Conservation (phyloP, 2,888 invertebrate species). For the Hipparchia sbordonii region DNA sequence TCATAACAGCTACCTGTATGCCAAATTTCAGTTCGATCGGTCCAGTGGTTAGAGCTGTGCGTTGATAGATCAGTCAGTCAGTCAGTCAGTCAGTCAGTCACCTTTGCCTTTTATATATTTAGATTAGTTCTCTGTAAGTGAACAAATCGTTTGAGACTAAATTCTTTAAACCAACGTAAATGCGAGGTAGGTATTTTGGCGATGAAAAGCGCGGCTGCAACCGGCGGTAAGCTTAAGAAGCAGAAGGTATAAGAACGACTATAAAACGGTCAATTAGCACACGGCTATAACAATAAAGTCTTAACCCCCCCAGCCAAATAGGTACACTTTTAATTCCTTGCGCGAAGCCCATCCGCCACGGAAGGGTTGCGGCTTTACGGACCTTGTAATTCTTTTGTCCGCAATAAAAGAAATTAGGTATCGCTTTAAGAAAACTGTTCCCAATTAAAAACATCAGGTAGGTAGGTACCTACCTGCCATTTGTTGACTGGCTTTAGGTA, state of each 20-base stretch:
- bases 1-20: too few relatives aligned
- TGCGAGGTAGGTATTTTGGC: too few relatives aligned
- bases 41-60: too few relatives aligned
- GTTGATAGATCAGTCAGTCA: too few relatives aligned
- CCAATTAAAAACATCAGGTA: conserved; percentile 12
- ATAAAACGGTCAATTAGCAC: conserved; percentile 65
- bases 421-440: conserved; percentile 26
- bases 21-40: too few relatives aligned
- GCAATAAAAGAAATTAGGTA: conserved; percentile 40
- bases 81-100: too few relatives aligned
- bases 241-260: conserved; percentile 25
- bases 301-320: conserved; percentile 54
- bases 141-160: too few relatives aligned
- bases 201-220: too few relatives aligned
- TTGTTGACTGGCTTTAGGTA: not conserved
- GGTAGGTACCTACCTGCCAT: not conserved
- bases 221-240: not conserved
- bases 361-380: conserved; percentile 70
- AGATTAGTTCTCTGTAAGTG: too few relatives aligned
- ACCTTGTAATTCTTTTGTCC: conserved; percentile 52
- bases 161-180: too few relatives aligned
- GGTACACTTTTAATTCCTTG: conserved; percentile 67
- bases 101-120: too few relatives aligned
- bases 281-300: conserved; percentile 61
- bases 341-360: conserved; percentile 66